Evolutionary conservation across 1,140 invertebrate genomes (phyloP).

Genomic region (Diorhabda sublineata): DNA sequence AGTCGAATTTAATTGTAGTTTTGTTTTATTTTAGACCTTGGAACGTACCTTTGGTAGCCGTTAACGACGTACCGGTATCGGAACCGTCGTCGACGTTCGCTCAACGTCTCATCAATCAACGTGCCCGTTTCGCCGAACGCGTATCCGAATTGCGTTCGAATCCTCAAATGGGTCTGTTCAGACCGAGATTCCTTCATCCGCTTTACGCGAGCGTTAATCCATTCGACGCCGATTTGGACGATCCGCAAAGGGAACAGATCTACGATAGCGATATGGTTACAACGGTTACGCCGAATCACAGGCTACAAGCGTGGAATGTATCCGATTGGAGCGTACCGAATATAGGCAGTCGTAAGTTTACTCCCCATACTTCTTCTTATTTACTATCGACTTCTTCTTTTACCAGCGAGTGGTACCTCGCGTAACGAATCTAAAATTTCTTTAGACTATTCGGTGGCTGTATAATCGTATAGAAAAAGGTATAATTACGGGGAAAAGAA

Average conservation of each 20-base stretch:
- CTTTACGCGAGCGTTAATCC: constrained; percentile 44
- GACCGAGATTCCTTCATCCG: constrained; percentile 47
- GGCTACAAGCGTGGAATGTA: constrained; percentile 83
- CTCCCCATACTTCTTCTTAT: background rate
- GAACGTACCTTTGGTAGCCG: constrained; percentile 56
- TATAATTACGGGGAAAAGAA: no score
- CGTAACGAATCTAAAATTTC: no score
- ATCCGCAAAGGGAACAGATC: constrained; percentile 42
- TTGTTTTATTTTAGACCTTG: constrained; percentile 21
- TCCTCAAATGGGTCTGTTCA: constrained; percentile 34
- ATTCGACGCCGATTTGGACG: constrained; percentile 46
- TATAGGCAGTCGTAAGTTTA: constrained; percentile 64
- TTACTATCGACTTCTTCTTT: no score
- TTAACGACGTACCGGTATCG: constrained; percentile 56
- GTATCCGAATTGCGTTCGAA: constrained; percentile 35
- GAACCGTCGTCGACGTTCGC: constrained; percentile 31
- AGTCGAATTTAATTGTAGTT: background rate
- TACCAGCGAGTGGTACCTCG: no score
- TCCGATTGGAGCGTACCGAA: constrained; percentile 65
- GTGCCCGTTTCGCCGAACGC: constrained; percentile 33
- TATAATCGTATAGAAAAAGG: no score
- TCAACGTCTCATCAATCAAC: constrained; percentile 23
- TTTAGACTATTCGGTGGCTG: no score
- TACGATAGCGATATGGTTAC: constrained; percentile 44
- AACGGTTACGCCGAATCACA: constrained; percentile 56